Percentiles rank a stretch among this genome's conserved stretches.
phyloP scores from a whole-genome alignment of 2,113 vertebrate species.

The Agelaius phoeniceus region DNA sequence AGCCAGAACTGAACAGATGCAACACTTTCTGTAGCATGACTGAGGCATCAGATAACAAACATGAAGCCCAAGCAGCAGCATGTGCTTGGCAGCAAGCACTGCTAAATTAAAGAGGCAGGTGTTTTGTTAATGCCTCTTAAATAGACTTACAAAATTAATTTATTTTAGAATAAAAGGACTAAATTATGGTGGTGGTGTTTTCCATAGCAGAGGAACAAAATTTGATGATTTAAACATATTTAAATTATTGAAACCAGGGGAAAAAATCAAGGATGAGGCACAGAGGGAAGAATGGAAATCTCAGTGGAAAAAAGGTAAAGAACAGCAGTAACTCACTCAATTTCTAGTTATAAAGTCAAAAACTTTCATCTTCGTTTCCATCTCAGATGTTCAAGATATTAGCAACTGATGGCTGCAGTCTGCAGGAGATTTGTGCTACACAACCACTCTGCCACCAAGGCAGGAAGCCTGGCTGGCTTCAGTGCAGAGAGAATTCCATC shows the following conservation, averaged over 20 bases:
- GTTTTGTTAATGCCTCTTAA: not conserved
- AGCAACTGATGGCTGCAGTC: not conserved
- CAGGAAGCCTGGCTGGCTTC: not conserved
- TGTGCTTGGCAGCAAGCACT: not conserved
- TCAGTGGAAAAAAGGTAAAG: not conserved
- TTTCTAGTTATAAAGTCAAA: not conserved
- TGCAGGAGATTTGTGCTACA: not conserved
- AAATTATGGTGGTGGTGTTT: not conserved
- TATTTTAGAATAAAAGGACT: not conserved
- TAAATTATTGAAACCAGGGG: not conserved
- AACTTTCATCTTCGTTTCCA: not conserved
- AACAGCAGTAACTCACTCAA: not conserved
- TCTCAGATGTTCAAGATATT: not conserved
- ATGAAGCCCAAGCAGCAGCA: not conserved
- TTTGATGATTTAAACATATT: not conserved
- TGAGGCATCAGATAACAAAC: not conserved
- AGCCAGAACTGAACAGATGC: not conserved
- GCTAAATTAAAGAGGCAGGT: not conserved
- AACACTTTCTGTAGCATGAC: not conserved
- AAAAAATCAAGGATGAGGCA: accelerated
- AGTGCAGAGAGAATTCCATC: not conserved
- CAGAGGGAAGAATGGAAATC: not conserved
- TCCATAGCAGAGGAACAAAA: not conserved
- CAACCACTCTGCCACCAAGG: not conserved
- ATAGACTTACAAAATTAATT: not conserved